A percentile compares a stretch with the other conserved stretches of the same genome.
These are phyloP conservation scores for Heloderma charlesbogerti DNA, from an alignment of 2,113 vertebrate species.

Conservation along the genomic window DNA sequence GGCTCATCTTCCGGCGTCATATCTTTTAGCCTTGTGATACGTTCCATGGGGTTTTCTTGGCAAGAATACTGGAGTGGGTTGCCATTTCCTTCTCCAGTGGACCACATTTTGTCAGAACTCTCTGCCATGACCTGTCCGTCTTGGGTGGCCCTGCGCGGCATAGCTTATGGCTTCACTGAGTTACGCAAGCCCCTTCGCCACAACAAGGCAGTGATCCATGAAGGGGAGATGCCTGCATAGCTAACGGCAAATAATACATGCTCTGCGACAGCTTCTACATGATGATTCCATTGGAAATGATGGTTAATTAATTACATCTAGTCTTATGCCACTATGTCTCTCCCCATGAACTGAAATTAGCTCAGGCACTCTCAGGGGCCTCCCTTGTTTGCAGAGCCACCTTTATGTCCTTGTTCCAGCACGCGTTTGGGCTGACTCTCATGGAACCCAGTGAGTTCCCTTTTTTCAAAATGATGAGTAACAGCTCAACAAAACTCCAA, in stretches of 20 bases:
- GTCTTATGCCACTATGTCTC: neutral
- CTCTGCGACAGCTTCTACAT: neutral
- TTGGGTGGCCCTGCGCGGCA: too few species aligned
- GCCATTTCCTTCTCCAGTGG: too few species aligned
- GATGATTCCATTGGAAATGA: conserved; percentile 19
- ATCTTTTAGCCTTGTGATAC: too few species aligned
- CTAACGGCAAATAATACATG: neutral
- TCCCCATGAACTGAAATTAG: neutral
- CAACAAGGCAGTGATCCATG: too few species aligned
- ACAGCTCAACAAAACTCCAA: neutral
- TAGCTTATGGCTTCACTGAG: too few species aligned
- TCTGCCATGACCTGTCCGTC: too few species aligned
- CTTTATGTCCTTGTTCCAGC: conserved; percentile 10
- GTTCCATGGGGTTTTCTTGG: too few species aligned
- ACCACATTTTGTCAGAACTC: too few species aligned
- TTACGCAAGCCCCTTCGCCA: too few species aligned
- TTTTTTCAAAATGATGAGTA: neutral
- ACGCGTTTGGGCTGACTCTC: too few species aligned
- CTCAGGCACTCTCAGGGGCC: neutral
- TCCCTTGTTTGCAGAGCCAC: neutral
- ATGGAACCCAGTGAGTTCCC: neutral
- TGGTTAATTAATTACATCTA: conserved; percentile 9
- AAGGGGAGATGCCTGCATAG: neutral
- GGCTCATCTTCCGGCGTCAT: too few species aligned
- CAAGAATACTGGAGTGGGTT: too few species aligned